Conservation (phyloP, 1,140 invertebrate genomes). For the Drosophila rufa region DNA sequence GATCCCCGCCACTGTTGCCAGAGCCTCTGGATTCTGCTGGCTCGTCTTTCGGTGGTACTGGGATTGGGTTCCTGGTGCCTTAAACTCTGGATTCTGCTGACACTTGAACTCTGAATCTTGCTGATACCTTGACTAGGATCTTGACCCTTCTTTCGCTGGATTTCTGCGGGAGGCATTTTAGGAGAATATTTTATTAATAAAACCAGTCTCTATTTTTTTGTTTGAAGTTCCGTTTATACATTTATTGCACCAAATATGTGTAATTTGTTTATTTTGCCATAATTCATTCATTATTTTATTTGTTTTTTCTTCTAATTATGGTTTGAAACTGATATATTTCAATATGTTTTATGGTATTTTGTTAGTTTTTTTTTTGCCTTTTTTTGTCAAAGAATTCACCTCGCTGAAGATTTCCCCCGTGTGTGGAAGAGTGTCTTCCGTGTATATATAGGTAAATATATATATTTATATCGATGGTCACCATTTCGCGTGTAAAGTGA, state of each 20-base stretch:
- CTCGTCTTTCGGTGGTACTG: neutral
- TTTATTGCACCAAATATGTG: conserved; percentile 82
- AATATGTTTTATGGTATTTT: conserved; percentile 58
- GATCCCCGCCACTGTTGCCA: conserved; percentile 39
- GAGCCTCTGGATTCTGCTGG: conserved; percentile 17
- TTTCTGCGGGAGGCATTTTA: conserved; percentile 2
- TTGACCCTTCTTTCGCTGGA: neutral
- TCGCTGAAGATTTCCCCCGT: conserved; percentile 15
- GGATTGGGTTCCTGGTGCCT: neutral
- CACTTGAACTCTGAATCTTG: neutral
- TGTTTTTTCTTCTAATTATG: conserved; percentile 53
- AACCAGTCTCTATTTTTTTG: conserved; percentile 19
- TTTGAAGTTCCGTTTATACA: conserved; percentile 80
- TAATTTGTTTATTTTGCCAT: conserved; percentile 58
- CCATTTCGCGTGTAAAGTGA: conserved; percentile 77
- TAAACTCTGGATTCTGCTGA: neutral
- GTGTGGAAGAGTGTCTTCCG: conserved; percentile 8
- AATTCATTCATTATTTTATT: conserved; percentile 52
- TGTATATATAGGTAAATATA: conserved; percentile 69
- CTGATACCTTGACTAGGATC: neutral
- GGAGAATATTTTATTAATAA: neutral
- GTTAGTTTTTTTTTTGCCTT: conserved; percentile 22
- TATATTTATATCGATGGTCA: conserved; percentile 79
- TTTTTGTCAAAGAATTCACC: conserved; percentile 54
- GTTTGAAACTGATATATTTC: conserved; percentile 80